Percentiles rank a stretch among this genome's conserved stretches.
Evolutionary conservation across 2,888 invertebrate species (phyloP).

Genomic region (Diabrotica balteata): DNA sequence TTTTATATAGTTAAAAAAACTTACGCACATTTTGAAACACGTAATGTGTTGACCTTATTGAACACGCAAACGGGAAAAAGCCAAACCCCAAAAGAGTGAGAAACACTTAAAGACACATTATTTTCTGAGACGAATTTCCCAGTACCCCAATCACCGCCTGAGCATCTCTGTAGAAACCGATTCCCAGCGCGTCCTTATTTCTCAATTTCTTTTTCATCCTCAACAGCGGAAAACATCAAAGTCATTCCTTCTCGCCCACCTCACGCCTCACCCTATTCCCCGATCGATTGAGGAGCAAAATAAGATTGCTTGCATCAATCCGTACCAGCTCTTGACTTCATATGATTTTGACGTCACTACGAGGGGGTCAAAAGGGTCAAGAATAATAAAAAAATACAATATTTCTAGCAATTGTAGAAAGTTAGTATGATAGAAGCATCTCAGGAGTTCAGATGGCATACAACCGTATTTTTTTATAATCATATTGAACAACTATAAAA

Average conservation of each 20-base stretch:
- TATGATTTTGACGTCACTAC: constrained; percentile 41
- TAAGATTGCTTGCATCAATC: constrained; percentile 53
- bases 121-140: constrained; percentile 24
- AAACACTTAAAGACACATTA: constrained; percentile 23
- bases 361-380: constrained; percentile 23
- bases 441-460: too few relatives aligned
- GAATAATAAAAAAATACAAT: too few relatives aligned
- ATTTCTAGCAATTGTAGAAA: too few relatives aligned
- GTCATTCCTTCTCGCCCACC: constrained; percentile 11
- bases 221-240: constrained; percentile 31
- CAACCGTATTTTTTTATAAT: too few relatives aligned
- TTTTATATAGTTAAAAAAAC: too few relatives aligned
- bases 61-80: constrained; percentile 16
- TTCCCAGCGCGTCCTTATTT: constrained; percentile 23
- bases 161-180: constrained; percentile 21
- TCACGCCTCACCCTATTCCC: constrained; percentile 44
- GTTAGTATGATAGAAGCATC: too few relatives aligned
- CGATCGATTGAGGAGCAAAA: constrained; percentile 55
- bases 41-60: too few relatives aligned
- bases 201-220: constrained; percentile 26
- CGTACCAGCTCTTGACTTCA: constrained; percentile 39
- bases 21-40: too few relatives aligned
- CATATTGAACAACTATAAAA: too few relatives aligned
- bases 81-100: constrained; percentile 21
- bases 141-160: constrained; percentile 21